These are phyloP conservation scores for Alces alces DNA, from an alignment of 2,113 vertebrate species.

Conservation along the genomic window DNA sequence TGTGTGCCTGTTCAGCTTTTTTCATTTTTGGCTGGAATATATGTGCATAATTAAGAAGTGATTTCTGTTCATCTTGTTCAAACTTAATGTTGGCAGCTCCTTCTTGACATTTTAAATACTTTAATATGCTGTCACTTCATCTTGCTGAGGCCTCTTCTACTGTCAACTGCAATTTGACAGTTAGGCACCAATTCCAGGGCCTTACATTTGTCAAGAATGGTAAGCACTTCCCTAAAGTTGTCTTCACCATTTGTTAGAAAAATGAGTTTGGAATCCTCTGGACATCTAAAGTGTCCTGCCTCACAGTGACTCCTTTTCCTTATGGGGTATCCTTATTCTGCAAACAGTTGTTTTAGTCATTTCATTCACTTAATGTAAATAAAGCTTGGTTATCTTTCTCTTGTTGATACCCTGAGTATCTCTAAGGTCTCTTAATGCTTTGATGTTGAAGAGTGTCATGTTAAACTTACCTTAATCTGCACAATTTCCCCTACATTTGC, in stretches of 20 bases:
- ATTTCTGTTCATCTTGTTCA: not conserved
- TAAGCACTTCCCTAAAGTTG: fast-evolving
- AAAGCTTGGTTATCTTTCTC: not conserved
- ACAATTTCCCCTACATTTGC: not conserved
- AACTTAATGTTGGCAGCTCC: not conserved
- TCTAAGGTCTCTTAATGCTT: not conserved
- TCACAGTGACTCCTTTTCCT: not conserved
- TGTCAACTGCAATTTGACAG: not conserved
- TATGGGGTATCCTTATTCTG: not conserved
- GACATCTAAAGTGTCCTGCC: not conserved
- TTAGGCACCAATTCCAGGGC: not conserved
- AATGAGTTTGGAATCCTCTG: not conserved
- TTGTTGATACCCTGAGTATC: not conserved
- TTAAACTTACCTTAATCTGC: not conserved
- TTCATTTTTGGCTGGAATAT: not conserved
- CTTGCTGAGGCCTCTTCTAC: not conserved
- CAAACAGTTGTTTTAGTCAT: not conserved
- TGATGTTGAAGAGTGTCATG: not conserved
- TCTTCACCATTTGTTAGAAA: not conserved
- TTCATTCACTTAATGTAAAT: not conserved
- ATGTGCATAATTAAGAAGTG: not conserved
- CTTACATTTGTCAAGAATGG: not conserved
- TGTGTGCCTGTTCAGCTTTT: not conserved
- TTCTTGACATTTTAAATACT: not conserved
- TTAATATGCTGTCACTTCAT: not conserved